Percentiles rank a stretch among this genome's conserved stretches.
Evolutionary conservation across 2,888 invertebrate species (phyloP).

Genomic region (Epirrhoe alternata): DNA sequence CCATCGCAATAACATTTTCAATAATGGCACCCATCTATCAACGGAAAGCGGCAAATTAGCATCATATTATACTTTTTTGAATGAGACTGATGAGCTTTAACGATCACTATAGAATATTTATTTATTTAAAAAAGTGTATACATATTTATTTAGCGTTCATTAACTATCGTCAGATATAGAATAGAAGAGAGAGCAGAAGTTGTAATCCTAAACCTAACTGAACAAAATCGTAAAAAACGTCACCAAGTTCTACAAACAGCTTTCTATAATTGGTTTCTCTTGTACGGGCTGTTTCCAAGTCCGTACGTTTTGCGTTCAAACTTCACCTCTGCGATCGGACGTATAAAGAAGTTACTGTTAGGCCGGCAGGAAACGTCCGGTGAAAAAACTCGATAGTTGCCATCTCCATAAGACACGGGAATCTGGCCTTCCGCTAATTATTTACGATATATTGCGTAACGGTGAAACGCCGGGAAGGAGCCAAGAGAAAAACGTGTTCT

Average conservation of each 20-base stretch:
- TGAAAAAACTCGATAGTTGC: conserved; percentile 76
- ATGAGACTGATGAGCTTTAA: conserved; percentile 18
- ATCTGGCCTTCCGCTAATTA: conserved; percentile 85
- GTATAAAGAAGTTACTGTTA: conserved; percentile 67
- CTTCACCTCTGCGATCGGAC: conserved; percentile 49
- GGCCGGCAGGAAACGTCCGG: conserved; percentile 73
- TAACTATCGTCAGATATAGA: neutral
- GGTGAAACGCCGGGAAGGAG: conserved; percentile 84
- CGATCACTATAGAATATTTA: neutral
- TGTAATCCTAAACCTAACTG: neutral
- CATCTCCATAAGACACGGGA: conserved; percentile 84
- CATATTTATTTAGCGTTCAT: neutral
- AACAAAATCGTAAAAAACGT: conserved; percentile 29
- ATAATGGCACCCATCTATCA: conserved; percentile 63
- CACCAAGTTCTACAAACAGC: conserved; percentile 35
- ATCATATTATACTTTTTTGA: conserved; percentile 51
- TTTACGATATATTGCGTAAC: conserved; percentile 85
- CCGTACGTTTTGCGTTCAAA: conserved; percentile 42
- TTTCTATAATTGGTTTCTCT: conserved; percentile 45
- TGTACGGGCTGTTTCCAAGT: conserved; percentile 33
- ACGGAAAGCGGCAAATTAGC: conserved; percentile 52
- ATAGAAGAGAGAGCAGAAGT: too few species aligned
- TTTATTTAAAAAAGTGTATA: neutral
- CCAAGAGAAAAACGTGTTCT: conserved; percentile 78
- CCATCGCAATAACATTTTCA: conserved; percentile 59